Conservation (phyloP, 2,888 invertebrate species). For the Petrophora chlorosata region DNA sequence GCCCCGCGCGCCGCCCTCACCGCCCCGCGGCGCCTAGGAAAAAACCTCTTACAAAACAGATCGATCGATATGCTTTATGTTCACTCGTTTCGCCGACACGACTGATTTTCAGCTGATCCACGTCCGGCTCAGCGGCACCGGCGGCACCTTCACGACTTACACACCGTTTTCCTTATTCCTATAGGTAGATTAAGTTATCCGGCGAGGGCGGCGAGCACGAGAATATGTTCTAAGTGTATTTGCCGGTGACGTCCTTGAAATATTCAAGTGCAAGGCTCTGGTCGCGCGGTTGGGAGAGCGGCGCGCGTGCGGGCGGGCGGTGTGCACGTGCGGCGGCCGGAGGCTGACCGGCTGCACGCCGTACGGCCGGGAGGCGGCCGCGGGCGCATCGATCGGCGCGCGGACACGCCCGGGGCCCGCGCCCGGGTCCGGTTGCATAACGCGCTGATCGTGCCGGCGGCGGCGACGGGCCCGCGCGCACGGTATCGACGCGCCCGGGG, state of each 20-base stretch:
- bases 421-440: slow-evolving; percentile 66
- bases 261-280: slow-evolving; percentile 52
- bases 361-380: slow-evolving; percentile 33
- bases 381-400: slow-evolving; percentile 59
- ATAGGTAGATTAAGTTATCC: not conserved
- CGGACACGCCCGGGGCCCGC: slow-evolving; percentile 76
- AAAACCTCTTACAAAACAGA: slow-evolving; percentile 75
- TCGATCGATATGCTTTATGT: slow-evolving; percentile 71
- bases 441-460: slow-evolving; percentile 70
- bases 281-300: too few species aligned
- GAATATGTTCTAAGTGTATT: not conserved
- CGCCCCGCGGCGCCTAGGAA: slow-evolving; percentile 48
- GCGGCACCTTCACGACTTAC: not conserved
- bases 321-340: slow-evolving; percentile 37
- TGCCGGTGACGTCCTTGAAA: slow-evolving; percentile 46
- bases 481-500: slow-evolving; percentile 73
- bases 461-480: slow-evolving; percentile 50
- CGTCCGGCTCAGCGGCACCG: slow-evolving; percentile 1
- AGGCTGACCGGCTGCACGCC: slow-evolving; percentile 32
- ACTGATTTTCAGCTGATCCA: slow-evolving; percentile 49
- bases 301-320: too few species aligned
- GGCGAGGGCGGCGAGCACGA: not conserved
- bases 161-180: not conserved
- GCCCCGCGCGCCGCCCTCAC: slow-evolving; percentile 50
- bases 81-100: slow-evolving; percentile 52